Base-by-base conservation (phyloP, 2,888 invertebrate genomes). In the Dasypogon diadema region DNA sequence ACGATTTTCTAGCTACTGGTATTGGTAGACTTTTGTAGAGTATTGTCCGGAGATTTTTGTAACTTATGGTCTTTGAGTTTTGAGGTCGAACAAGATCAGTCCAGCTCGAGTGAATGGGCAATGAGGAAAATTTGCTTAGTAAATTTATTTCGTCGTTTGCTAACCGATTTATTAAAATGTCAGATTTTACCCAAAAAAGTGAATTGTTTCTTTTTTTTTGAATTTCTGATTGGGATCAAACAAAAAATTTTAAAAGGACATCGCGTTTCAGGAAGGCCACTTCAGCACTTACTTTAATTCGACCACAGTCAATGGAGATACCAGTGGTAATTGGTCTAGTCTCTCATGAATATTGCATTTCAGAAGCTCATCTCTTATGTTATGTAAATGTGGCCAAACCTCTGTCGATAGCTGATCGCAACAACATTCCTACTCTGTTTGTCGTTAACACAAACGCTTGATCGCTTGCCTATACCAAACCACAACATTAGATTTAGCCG, bases 1-100 rank as follows among this genome's bases (percentile, higher is more conserved):
- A 21, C 6, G 51, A 16, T n/a, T 18, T 18, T 21, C 65, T 24
- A 16, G 46, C 65, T 65, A 65, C 65, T 65, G 65, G 65, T 46
- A 24, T 65, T 65, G 24, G 37, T 46, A 18, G 22, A 4, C 48
- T 65, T 65, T 48, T 65, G 46, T 46, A 4, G 46, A 4, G 42
- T 48, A 16, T 14, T 18, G 14, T 24, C 16, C 26, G 22, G 24
- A n/a, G n/a, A 16, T 51, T 51, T 21, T 18, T 51, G 18, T 51
- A 6, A 16, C 18, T 5, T 21, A 16, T 51, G 21, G 65, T 42
- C 22, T 65, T 46, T 46, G 65, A 65, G 46, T 46, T 65, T 65
- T 65, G 65, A 65, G 65, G 65, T 65, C 48, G 48, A 65, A 60
- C 60, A 18, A 60, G 60, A 42, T 26, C 37, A 60, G 37, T 21